These are phyloP conservation scores for Coelinius sp. DNA, from an alignment of 2,888 invertebrate genomes.

Conservation along the genomic window DNA sequence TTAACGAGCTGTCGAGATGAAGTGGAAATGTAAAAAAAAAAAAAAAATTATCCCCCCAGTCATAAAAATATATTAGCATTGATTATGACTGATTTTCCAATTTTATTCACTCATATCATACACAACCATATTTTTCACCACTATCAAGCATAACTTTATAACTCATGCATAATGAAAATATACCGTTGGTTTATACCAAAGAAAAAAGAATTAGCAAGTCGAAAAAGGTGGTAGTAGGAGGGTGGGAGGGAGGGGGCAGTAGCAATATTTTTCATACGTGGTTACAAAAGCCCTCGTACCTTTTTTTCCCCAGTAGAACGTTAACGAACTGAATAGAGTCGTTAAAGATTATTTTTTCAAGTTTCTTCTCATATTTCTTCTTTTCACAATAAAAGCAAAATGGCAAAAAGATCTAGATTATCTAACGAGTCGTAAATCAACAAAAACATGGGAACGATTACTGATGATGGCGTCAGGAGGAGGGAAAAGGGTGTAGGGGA, in stretches of 20 bases:
- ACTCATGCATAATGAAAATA: conserved; percentile 26
- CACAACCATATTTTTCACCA: not conserved
- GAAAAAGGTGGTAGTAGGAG: too few relatives aligned
- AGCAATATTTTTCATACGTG: conserved; percentile 28
- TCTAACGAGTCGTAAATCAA: conserved; percentile 50
- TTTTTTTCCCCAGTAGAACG: conserved; percentile 32
- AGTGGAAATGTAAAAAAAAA: not conserved
- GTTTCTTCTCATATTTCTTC: conserved; percentile 22
- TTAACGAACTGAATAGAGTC: conserved; percentile 47
- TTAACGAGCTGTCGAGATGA: not conserved
- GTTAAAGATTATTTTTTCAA: conserved; percentile 41
- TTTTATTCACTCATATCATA: conserved; percentile 1
- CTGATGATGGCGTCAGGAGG: not conserved
- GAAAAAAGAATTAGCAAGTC: conserved; percentile 35
- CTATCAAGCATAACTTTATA: conserved; percentile 14
- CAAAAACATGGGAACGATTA: conserved; percentile 8
- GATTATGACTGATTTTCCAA: conserved; percentile 17
- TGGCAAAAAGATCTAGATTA: conserved; percentile 48
- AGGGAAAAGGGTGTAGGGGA: conserved; percentile 5
- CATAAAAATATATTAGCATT: not conserved
- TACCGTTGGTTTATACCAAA: conserved; percentile 4
- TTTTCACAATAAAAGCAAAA: conserved; percentile 37
- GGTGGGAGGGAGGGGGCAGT: not conserved
- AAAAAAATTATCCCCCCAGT: not conserved
- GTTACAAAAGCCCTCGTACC: conserved; percentile 19